Evolutionary conservation across 2,113 vertebrate genomes (phyloP).

Genomic region (Rynchops niger): DNA sequence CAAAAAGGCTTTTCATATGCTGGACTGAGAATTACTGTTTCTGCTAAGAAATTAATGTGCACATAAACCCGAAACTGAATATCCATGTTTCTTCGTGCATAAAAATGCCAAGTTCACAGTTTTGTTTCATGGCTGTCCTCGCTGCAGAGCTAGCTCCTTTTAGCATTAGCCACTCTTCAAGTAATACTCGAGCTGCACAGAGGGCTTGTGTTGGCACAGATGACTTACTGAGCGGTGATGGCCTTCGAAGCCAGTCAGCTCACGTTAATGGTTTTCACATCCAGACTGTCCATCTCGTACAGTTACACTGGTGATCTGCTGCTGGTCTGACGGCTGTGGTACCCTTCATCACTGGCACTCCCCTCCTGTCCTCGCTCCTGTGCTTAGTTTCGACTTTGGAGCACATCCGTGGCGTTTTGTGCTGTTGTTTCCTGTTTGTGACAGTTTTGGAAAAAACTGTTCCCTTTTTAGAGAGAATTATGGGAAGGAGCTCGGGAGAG

Average conservation of each 20-base stretch:
- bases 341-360: neutral
- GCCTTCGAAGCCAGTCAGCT: neutral
- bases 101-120: neutral
- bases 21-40: neutral
- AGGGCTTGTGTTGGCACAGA: neutral
- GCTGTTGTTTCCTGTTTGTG: neutral
- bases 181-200: neutral
- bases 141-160: neutral
- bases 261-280: neutral
- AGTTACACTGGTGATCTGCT: neutral
- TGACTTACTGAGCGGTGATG: neutral
- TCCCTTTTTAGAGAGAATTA: neutral
- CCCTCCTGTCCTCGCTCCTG: neutral
- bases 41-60: neutral
- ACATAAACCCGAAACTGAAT: neutral
- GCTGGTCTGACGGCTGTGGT: neutral
- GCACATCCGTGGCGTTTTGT: neutral
- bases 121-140: slow-evolving; percentile 33
- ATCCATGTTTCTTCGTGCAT: neutral
- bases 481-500: neutral
- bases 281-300: neutral
- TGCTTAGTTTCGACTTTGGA: neutral
- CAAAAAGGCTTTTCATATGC: neutral
- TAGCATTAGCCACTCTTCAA: neutral
- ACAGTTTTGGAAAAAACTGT: neutral